Evolutionary conservation across 2,113 vertebrate genomes (phyloP), one percentile per base, ranked within the genome.

Genomic region (Ascaphus truei): DNA sequence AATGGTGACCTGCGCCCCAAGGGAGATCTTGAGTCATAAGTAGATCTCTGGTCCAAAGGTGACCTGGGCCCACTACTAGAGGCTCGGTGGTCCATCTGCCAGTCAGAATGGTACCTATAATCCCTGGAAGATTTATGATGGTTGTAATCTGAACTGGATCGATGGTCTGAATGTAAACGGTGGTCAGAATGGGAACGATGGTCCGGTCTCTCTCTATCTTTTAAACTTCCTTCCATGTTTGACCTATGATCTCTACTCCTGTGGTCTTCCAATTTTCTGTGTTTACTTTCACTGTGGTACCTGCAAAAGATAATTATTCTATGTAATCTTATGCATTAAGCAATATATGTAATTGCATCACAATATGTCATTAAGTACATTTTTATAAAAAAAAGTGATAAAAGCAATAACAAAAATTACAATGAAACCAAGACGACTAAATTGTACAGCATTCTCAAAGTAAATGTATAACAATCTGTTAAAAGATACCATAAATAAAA

Each of bases 91-190:
- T 98, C 96, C 76, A 90, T 77, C 72, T 95, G 96, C 95, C 96
- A 98, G 89, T 98, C 96, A 48, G 94, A 93, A 76, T 95, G 95
- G 86, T 98, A 96, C 55, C 96, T 91, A 33, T 99, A 96, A 64
- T 95, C 92, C 73, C 93, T 86, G 8, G 92, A 87, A 59, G 93
- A 89, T 81, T 94, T 95, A 62, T 92, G 92, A 72, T 93, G 91
- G 37, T 80, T 73, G 64, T 93, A 92, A 9, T 94, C 92, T 0
- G 91, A 88, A 71, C 81, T 56, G 15, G 90, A 85, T 30, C 89
- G 85, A 41, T 92, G 91, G 66, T 95, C 92, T 29, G 88, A 85
- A 50, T 89, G 84, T 33, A 90, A 87, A 50, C 93, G 90, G 75
- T 94, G 93, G 73, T 96, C 94, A 36, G 87, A 88, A 61, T 94